phyloP scores from a whole-genome alignment of 2,888 invertebrate genomes.

The Shargacucullia verbasci region DNA sequence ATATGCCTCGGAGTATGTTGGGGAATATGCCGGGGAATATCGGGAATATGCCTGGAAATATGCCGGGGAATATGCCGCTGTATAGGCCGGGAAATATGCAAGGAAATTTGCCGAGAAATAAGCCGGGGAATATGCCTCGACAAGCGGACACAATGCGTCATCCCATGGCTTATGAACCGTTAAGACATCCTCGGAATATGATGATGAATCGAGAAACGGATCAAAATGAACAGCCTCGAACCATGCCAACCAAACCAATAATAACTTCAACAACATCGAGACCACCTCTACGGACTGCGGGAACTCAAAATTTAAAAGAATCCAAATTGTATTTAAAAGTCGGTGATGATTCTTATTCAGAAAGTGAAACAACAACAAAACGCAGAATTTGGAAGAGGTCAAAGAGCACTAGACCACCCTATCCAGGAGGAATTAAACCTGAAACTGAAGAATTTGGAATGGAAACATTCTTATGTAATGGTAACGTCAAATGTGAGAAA shows the following conservation, averaged over 20 bases:
- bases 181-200: conserved; percentile 1
- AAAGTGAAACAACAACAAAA: neutral
- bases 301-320: too few species aligned
- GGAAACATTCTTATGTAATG: conserved; percentile 9
- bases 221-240: neutral
- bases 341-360: neutral
- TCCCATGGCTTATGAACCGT: neutral
- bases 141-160: neutral
- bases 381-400: too few species aligned
- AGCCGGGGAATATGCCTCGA: too few species aligned
- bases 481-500: conserved; percentile 23
- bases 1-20: too few species aligned
- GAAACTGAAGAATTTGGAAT: neutral
- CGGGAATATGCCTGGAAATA: too few species aligned
- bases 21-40: too few species aligned
- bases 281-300: too few species aligned
- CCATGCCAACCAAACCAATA: neutral
- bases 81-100: too few species aligned
- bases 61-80: too few species aligned
- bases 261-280: neutral
- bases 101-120: too few species aligned
- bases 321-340: too few species aligned
- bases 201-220: neutral
- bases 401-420: conserved; percentile 38
- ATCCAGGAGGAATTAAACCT: conserved; percentile 13